A percentile compares a stretch with the other conserved stretches of the same genome.
Evolutionary conservation across 2,797 vertebrate genomes (phyloP).

Genomic region (Manis crassicaudata): DNA sequence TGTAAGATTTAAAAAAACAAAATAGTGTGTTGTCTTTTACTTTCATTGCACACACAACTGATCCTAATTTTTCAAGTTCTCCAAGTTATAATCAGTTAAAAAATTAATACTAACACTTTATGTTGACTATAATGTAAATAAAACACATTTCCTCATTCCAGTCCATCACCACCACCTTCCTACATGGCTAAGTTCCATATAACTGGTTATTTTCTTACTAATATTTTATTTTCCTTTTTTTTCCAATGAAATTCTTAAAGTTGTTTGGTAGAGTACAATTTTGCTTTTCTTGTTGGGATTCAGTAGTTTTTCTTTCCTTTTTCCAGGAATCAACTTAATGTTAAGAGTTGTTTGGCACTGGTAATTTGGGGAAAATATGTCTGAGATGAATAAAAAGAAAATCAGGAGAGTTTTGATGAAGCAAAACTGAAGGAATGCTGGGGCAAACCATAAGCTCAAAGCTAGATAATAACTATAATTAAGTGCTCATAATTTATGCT

Average conservation of each 20-base stretch:
- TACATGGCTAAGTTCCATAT: neutral
- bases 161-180: neutral
- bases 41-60: neutral
- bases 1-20: neutral
- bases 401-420: neutral
- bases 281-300: neutral
- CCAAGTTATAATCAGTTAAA: neutral
- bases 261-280: neutral
- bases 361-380: neutral
- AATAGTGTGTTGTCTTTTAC: neutral
- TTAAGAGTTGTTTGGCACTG: neutral
- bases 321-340: neutral
- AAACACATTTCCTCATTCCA: neutral
- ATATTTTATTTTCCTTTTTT: neutral
- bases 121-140: neutral
- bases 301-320: neutral
- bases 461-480: neutral
- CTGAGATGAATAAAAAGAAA: neutral
- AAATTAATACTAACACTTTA: neutral
- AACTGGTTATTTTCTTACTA: neutral
- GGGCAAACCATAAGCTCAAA: neutral
- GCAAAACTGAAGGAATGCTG: neutral
- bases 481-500: neutral
- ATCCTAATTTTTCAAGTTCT: neutral
- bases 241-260: neutral